Base-by-base conservation (phyloP, 1,140 invertebrate genomes). In the Calephelis virginiensis region DNA sequence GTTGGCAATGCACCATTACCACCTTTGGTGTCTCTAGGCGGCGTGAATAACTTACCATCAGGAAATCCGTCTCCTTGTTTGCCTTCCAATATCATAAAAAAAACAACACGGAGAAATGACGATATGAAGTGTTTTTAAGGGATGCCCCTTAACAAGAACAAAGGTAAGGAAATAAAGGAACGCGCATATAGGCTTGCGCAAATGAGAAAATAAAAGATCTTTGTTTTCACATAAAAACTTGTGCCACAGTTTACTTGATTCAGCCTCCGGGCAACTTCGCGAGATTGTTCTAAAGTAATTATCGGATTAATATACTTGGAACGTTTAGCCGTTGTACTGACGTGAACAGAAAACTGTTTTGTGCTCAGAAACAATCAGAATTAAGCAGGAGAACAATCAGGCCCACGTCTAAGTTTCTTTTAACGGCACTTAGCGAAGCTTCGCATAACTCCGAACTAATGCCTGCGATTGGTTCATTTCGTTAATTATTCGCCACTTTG, bases 401-500 rank as follows among this genome's bases (percentile, higher is more conserved):
- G 82, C 80, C 76, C 85, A 84, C 83, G 85, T 86, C 85, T 85
- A 89, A 90, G 86, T 90, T 90, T 87, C 88, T 90, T 90, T 90
- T 89, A 90, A 88, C 86, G 84, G 86, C 84, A 85, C 86, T 90
- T 90, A 85, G 80, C 73, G 73, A 76, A 72, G 76, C 79, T 72
- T 81, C 81, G 87, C 86, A 86, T 90, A 90, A 90, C 83, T 81
- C 75, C 74, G 76, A 89, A 89, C 84, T 88, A 90, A 89, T 88
- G 85, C 85, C 82, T 83, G 80, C 84, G 86, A 90, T 90, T 83
- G 85, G 85, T 86, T 86, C 88, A 89, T 90, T 90, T 85, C 84
- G 83, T 89, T 90, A 90, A 90, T 90, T 90, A 90, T 90, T 90
- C 88, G 84, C 83, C 85, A 90, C 88, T 90, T 88, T 86, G 84